Evolutionary conservation across 2,888 invertebrate species (phyloP).

Genomic region (Entomobrya proxima): DNA sequence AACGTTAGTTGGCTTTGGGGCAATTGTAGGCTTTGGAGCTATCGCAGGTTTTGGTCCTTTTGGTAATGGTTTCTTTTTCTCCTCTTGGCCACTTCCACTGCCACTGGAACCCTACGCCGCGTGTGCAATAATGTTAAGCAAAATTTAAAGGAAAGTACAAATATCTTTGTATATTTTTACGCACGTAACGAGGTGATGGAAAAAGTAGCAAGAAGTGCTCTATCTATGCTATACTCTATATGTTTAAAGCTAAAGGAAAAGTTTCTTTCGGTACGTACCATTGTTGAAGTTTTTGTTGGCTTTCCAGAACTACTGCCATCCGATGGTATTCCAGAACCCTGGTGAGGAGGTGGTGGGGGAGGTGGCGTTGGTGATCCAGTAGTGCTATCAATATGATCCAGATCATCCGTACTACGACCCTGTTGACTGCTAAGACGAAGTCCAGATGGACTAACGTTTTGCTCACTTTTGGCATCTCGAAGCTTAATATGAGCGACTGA

Average conservation of each 20-base stretch:
- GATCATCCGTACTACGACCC: conserved; percentile 67
- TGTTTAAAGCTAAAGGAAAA: not conserved
- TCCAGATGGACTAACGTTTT: conserved; percentile 73
- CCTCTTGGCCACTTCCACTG: conserved; percentile 56
- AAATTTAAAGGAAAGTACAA: too few relatives aligned
- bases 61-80: conserved; percentile 64
- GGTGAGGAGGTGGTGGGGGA: conserved; percentile 55
- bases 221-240: too few relatives aligned
- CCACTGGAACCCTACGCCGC: conserved; percentile 44
- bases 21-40: conserved; percentile 74
- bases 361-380: conserved; percentile 33
- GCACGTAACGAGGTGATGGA: not conserved
- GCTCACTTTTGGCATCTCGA: conserved; percentile 75
- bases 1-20: conserved; percentile 72
- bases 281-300: conserved; percentile 78
- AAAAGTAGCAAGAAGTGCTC: too few relatives aligned
- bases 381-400: conserved; percentile 66
- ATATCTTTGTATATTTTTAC: too few relatives aligned
- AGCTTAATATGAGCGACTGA: conserved; percentile 75
- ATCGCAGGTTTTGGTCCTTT: conserved; percentile 75
- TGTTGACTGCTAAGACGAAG: conserved; percentile 57
- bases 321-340: not conserved
- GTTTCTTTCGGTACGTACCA: conserved; percentile 45
- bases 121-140: not conserved
- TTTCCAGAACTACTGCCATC: conserved; percentile 77